phyloP scores from a whole-genome alignment of 2,113 vertebrate genomes.

The Phaetusa simplex region DNA sequence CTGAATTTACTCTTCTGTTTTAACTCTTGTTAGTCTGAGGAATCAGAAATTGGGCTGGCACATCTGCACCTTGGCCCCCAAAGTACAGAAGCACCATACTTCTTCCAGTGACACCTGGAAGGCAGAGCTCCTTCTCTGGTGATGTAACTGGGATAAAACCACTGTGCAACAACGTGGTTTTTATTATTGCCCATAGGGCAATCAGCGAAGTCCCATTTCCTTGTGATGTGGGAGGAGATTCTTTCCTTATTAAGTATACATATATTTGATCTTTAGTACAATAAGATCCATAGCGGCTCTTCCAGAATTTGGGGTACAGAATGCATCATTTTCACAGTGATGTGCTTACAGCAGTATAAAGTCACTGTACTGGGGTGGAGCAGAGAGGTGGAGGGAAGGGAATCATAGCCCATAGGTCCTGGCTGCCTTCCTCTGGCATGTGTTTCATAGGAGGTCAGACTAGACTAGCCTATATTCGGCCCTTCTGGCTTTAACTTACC shows the following conservation, averaged over 20 bases:
- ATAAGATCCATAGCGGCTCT: neutral
- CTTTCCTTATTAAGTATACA: neutral
- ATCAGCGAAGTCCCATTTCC: neutral
- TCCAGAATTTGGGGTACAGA: neutral
- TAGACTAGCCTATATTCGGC: neutral
- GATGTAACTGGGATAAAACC: neutral
- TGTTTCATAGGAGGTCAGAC: neutral
- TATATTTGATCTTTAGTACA: neutral
- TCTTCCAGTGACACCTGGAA: neutral
- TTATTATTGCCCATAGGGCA: neutral
- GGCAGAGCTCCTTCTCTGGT: neutral
- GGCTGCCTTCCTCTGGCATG: neutral
- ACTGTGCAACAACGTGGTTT: neutral
- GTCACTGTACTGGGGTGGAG: neutral
- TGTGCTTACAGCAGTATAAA: neutral
- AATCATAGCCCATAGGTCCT: accelerated
- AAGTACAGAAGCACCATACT: neutral
- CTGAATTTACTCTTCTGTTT: neutral
- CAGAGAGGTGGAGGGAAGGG: neutral
- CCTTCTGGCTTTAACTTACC: neutral
- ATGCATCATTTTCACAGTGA: neutral
- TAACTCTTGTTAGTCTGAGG: neutral
- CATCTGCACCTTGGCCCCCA: accelerated
- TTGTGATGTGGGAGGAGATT: neutral
- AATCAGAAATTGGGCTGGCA: neutral